Conservation (phyloP, 2,888 invertebrate species). For the Melanophora roralis region DNA sequence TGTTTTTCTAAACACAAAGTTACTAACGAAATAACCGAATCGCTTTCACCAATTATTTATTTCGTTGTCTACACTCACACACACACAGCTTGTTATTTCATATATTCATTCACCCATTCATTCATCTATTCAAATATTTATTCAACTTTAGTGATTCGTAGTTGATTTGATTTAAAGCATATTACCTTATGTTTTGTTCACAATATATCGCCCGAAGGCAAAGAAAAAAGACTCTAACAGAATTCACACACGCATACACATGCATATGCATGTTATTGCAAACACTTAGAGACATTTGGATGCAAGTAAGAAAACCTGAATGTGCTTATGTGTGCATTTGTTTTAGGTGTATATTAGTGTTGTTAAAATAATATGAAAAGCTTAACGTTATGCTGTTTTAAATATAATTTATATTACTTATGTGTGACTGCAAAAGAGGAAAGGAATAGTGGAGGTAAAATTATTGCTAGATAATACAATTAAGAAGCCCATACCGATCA, state of each 20-base stretch:
- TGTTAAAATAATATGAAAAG: too few relatives aligned
- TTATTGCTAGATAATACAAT: too few relatives aligned
- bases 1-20: background rate
- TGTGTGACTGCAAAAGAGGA: too few relatives aligned
- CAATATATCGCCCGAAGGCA: constrained; percentile 24
- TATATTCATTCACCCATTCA: background rate
- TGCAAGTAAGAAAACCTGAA: background rate
- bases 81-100: too few relatives aligned
- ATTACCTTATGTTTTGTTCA: constrained; percentile 61
- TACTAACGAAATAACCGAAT: constrained; percentile 14
- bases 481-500: too few relatives aligned
- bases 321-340: background rate
- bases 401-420: too few relatives aligned
- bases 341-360: too few relatives aligned
- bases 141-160: constrained; percentile 67
- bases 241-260: background rate
- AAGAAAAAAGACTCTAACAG: background rate
- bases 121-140: constrained; percentile 37
- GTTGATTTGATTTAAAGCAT: constrained; percentile 69
- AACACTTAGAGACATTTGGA: background rate
- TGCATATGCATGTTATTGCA: background rate
- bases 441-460: too few relatives aligned
- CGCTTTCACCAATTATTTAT: constrained; percentile 9
- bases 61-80: background rate
- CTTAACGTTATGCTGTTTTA: too few relatives aligned